Evolutionary conservation across 1,140 invertebrate species (phyloP), one percentile per base, ranked within the genome.

Genomic region (Pomacea maculata): DNA sequence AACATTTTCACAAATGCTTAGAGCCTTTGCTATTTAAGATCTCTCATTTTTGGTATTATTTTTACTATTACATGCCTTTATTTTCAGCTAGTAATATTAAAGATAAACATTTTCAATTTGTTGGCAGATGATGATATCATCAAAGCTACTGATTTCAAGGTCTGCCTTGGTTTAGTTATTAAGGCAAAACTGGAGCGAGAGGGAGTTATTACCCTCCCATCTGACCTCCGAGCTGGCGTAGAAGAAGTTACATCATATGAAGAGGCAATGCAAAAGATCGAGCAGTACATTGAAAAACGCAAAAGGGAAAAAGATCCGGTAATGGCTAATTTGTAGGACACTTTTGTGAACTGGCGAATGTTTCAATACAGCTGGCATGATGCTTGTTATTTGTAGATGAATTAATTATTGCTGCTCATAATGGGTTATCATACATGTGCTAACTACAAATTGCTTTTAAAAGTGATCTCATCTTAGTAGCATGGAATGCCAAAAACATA

Each of bases 101-200:
- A 25, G 25, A 25, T 25, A 0, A 25, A 0, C 25, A 70, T 70
- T 34, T 34, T 21, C 8, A 12, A 65, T 68, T 61, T 57, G 14
- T 12, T 80, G 78, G 25, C 78, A 85, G 87, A 86, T 64, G 76
- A 85, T 21, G 78, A 82, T 15, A 79, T 84, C n/a, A 75, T 81
- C 68, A 74, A 71, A 2, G 72, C 83, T 67, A 87, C 87, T 15
- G 86, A 87, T 72, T 85, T 86, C 61, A 83, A 82, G 65, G 70
- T 83, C 4, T 88, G 87, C 80, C 70, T 88, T 7, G 77, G 84
- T 17, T 64, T 86, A n/a, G 86, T 87, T 6, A 79, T 88, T 6
- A 78, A 87, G 75, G 34, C 85, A 29, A 83, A 78, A 63, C 80
- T 88, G 71, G 83, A 84, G 21, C 77, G 85, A 54, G 83, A 86